Evolutionary conservation across 1,140 invertebrate genomes (phyloP).

Genomic region (Heliconius hermathena): DNA sequence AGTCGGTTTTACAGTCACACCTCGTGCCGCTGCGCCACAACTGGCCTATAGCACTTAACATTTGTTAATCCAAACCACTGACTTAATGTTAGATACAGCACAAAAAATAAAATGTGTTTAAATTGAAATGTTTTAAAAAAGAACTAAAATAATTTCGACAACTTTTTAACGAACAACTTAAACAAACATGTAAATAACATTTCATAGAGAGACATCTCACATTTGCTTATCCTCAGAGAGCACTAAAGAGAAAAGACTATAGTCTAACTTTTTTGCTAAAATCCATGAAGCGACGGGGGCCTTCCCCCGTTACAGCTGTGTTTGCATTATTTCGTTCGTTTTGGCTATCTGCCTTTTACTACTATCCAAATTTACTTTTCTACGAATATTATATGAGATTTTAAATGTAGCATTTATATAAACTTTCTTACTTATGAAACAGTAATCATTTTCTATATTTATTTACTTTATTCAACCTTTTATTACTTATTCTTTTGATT

Average conservation of each 20-base stretch:
- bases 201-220: not conserved
- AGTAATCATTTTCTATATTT: too few relatives aligned
- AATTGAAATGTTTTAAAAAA: not conserved
- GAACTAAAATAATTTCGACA: not conserved
- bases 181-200: not conserved
- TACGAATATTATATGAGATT: not conserved
- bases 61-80: too few relatives aligned
- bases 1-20: too few relatives aligned
- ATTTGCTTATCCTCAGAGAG: not conserved
- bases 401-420: not conserved
- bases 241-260: not conserved
- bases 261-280: not conserved
- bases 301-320: too few relatives aligned
- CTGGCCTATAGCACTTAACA: too few relatives aligned
- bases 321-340: not conserved
- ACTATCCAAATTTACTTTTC: not conserved
- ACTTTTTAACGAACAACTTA: not conserved
- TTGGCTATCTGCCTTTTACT: not conserved
- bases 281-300: not conserved
- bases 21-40: too few relatives aligned
- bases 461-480: too few relatives aligned
- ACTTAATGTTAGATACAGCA: too few relatives aligned
- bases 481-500: too few relatives aligned
- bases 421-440: too few relatives aligned
- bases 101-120: too few relatives aligned